phyloP scores from a whole-genome alignment of 1,140 invertebrate genomes.

The Coelopa frigida region DNA sequence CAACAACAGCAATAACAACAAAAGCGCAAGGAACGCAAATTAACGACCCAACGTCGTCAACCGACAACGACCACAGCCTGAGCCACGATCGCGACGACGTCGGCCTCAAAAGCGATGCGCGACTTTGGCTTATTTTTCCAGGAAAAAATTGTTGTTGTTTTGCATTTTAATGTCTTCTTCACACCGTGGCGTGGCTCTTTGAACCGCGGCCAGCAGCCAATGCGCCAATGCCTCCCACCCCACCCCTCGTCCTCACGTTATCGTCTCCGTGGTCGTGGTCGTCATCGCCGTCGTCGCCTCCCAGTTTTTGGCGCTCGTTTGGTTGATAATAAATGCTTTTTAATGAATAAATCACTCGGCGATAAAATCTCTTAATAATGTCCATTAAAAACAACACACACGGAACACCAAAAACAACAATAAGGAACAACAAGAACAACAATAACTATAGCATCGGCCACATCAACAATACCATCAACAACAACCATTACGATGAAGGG shows the following conservation, averaged over 20 bases:
- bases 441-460: too few relatives aligned
- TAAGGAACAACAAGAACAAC: too few relatives aligned
- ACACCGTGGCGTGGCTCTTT: too few relatives aligned
- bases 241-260: neutral
- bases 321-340: slow-evolving; percentile 39
- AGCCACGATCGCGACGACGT: slow-evolving; percentile 9
- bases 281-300: too few relatives aligned
- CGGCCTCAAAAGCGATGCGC: slow-evolving; percentile 3
- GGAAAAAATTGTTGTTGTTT: slow-evolving; percentile 37
- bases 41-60: slow-evolving; percentile 32
- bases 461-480: too few relatives aligned
- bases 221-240: too few relatives aligned
- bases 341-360: slow-evolving; percentile 43
- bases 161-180: slow-evolving; percentile 31
- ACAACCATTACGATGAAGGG: too few relatives aligned
- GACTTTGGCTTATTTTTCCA: slow-evolving; percentile 25
- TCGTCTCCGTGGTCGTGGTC: too few relatives aligned
- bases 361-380: too few relatives aligned
- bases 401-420: too few relatives aligned
- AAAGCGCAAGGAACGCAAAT: slow-evolving; percentile 19
- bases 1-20: neutral
- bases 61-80: slow-evolving; percentile 17
- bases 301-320: slow-evolving; percentile 18
- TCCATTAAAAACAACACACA: too few relatives aligned
- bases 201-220: too few relatives aligned